Evolutionary conservation across 2,113 vertebrate genomes (phyloP).

Genomic region (Penelope pileata): DNA sequence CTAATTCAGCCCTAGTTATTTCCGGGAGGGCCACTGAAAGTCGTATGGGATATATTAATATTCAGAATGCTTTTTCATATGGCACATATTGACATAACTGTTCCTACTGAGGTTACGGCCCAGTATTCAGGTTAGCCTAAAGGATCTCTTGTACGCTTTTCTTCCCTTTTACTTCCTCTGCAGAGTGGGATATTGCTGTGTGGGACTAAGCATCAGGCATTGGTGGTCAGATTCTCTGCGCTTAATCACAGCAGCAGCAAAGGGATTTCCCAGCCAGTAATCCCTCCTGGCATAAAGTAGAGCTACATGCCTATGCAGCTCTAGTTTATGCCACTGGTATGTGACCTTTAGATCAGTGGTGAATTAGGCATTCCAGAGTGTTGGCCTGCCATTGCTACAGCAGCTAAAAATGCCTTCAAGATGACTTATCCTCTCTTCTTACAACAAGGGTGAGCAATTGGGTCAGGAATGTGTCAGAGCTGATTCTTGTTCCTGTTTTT

Average conservation of each 20-base stretch:
- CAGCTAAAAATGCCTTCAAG: neutral
- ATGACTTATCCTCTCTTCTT: neutral
- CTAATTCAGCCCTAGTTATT: neutral
- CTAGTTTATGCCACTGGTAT: neutral
- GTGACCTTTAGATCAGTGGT: neutral
- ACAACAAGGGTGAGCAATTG: neutral
- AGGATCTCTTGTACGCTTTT: neutral
- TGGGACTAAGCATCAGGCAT: neutral
- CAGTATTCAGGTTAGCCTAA: neutral
- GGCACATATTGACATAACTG: neutral
- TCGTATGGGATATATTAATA: neutral
- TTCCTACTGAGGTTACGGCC: neutral
- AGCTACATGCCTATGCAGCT: accelerated
- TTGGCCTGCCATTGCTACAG: neutral
- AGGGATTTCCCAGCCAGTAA: neutral
- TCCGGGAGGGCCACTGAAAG: neutral
- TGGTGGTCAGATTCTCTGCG: neutral
- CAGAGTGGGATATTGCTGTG: neutral
- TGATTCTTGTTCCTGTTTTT: neutral
- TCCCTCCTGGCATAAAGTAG: neutral
- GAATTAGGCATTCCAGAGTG: neutral
- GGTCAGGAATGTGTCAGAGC: neutral
- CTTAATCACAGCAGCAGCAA: neutral
- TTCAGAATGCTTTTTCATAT: neutral
- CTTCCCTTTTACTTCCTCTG: neutral